Evolutionary conservation across 2,888 invertebrate genomes (phyloP).

Genomic region (Crocallis elinguaria): DNA sequence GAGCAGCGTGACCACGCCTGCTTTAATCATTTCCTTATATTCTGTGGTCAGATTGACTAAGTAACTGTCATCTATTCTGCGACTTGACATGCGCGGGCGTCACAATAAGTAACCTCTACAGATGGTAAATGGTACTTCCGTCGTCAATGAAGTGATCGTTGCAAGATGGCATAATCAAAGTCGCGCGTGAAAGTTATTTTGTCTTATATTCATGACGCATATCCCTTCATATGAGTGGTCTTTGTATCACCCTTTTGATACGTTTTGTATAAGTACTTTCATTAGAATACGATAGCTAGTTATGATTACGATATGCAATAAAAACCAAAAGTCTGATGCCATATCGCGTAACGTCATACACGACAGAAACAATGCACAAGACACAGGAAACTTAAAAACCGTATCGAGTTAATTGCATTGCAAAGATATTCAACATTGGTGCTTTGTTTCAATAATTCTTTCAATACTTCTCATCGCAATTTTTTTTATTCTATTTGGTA

Average conservation of each 20-base stretch:
- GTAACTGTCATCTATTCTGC: background rate
- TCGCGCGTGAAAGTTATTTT: conserved; percentile 7
- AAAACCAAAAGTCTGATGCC: background rate
- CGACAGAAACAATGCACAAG: conserved; percentile 21
- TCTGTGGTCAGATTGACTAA: background rate
- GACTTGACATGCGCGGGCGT: conserved; percentile 31
- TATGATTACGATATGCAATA: background rate
- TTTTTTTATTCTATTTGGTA: no score
- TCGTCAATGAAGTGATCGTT: conserved; percentile 30
- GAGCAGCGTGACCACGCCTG: background rate
- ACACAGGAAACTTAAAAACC: conserved; percentile 29
- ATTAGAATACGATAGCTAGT: background rate
- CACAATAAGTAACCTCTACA: conserved; percentile 44
- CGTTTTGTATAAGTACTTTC: background rate
- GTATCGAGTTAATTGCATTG: conserved; percentile 10
- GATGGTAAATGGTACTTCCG: conserved; percentile 55
- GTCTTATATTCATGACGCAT: background rate
- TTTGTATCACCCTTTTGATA: background rate
- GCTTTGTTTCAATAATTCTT: no score
- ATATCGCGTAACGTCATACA: conserved; percentile 7
- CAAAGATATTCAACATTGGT: conserved; percentile 8
- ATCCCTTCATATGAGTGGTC: conserved; percentile 2
- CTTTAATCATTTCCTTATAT: background rate
- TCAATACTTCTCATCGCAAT: no score
- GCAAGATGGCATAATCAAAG: conserved; percentile 30